Evolutionary conservation across 2,888 invertebrate genomes (phyloP).

Genomic region (Chirona hameri): DNA sequence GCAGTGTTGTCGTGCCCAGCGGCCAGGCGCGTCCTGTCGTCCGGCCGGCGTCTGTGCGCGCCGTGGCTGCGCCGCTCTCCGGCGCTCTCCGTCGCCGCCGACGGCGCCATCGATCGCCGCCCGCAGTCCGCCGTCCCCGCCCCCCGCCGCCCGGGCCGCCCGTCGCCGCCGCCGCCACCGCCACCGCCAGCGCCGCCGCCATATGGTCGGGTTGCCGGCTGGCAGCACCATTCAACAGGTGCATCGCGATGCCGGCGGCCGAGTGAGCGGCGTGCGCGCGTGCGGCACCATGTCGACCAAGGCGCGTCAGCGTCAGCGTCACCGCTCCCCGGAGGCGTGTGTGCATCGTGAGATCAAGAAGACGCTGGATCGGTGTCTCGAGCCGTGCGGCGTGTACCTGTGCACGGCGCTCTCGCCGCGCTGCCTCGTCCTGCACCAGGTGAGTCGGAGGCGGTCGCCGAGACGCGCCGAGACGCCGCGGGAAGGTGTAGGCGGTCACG

Average conservation of each 20-base stretch:
- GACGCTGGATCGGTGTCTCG: slow-evolving; percentile 31
- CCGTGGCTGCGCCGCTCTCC: neutral
- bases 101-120: slow-evolving; percentile 10
- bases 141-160: neutral
- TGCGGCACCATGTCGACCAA: neutral
- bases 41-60: neutral
- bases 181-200: slow-evolving; percentile 3
- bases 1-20: neutral
- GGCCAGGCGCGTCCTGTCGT: neutral
- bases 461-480: neutral
- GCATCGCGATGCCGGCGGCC: neutral
- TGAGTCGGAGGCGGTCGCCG: neutral
- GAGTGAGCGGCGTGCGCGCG: neutral
- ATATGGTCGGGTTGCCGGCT: slow-evolving; percentile 1
- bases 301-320: neutral
- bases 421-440: slow-evolving; percentile 33
- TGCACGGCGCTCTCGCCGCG: slow-evolving; percentile 31
- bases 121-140: neutral
- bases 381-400: slow-evolving; percentile 30
- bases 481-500: neutral
- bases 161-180: neutral
- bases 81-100: neutral
- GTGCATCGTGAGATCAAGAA: slow-evolving; percentile 29
- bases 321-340: neutral
- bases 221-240: slow-evolving; percentile 22